These are phyloP conservation scores for Caenorhabditis plicata DNA, from an alignment of 2,888 invertebrate genomes.

Conservation along the genomic window DNA sequence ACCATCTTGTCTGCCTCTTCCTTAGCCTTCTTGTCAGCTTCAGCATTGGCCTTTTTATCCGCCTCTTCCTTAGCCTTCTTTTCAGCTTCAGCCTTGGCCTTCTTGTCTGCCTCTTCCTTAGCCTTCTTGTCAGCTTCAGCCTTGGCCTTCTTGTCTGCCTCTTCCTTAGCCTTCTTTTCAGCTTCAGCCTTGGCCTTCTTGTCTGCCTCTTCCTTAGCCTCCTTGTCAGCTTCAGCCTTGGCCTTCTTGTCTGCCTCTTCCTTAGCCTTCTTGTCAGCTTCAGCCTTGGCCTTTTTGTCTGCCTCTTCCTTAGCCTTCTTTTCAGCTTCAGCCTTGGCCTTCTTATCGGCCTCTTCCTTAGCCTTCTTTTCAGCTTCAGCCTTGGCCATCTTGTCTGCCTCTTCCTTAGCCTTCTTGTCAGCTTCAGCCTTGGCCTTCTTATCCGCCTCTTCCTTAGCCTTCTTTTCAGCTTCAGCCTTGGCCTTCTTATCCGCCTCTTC, in stretches of 20 bases:
- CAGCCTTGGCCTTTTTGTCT: background rate
- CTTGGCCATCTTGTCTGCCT: background rate
- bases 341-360: conserved; percentile 8
- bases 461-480: background rate
- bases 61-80: background rate
- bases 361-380: background rate
- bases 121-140: background rate
- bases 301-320: background rate
- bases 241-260: background rate
- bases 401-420: background rate
- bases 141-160: background rate
- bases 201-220: background rate
- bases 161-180: background rate
- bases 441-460: background rate
- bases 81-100: conserved; percentile 1
- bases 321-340: conserved; percentile 12
- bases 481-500: background rate
- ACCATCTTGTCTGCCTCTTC: background rate
- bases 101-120: background rate
- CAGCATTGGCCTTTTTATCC: background rate
- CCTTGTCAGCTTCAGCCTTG: background rate
- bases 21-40: background rate
- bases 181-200: background rate
- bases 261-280: background rate
- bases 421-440: background rate